Conservation (phyloP, 2,888 invertebrate genomes). For the Conchocele bisecta region DNA sequence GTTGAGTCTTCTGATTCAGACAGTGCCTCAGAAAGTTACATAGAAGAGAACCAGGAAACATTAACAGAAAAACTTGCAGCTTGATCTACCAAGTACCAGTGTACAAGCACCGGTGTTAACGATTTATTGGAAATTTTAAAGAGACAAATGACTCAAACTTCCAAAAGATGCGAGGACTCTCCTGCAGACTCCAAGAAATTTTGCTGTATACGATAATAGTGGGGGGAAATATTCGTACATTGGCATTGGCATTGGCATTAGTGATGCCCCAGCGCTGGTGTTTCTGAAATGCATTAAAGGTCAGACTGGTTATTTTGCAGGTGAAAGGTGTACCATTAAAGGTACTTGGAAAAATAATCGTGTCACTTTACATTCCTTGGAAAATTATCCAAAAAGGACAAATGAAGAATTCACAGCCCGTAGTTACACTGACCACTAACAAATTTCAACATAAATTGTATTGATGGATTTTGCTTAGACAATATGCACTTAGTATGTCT, state of each 20-base stretch:
- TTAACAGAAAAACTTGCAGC: constrained; percentile 13
- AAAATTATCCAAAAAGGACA: constrained; percentile 2
- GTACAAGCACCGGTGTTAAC: not conserved
- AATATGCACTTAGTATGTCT: constrained; percentile 76
- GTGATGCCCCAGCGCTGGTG: constrained; percentile 74
- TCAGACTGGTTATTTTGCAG: constrained; percentile 69
- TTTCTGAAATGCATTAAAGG: constrained; percentile 66
- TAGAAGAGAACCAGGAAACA: not conserved
- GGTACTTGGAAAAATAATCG: constrained; percentile 27
- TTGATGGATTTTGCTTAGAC: constrained; percentile 50
- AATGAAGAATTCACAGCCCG: not conserved
- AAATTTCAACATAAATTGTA: constrained; percentile 24
- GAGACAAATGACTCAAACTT: constrained; percentile 17
- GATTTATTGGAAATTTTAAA: constrained; percentile 29
- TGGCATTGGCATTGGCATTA: constrained; percentile 34
- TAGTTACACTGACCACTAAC: constrained; percentile 26
- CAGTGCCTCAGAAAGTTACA: not conserved
- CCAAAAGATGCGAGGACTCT: constrained; percentile 58
- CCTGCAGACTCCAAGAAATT: constrained; percentile 32
- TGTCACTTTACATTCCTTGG: constrained; percentile 3
- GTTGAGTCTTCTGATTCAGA: constrained; percentile 9
- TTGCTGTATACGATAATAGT: constrained; percentile 26
- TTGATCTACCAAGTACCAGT: constrained; percentile 7
- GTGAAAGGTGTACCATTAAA: constrained; percentile 65
- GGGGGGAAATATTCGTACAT: constrained; percentile 49